These are phyloP conservation scores for Dipodomys ordii DNA, from an alignment of 2,113 vertebrate genomes.

Conservation along the genomic window DNA sequence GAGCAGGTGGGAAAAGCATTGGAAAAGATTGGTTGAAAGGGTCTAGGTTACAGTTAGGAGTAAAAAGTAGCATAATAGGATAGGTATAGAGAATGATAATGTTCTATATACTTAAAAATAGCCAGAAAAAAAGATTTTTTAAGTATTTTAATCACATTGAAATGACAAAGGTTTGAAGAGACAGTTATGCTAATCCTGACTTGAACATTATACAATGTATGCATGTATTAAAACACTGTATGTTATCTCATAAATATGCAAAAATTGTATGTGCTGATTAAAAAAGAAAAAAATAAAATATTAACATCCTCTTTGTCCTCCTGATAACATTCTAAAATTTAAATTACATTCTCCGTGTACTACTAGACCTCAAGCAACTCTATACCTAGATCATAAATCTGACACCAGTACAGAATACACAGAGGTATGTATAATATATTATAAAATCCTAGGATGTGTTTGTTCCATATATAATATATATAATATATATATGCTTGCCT, in stretches of 20 bases:
- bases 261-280: neutral
- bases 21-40: neutral
- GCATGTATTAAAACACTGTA: neutral
- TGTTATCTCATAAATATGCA: neutral
- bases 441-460: conserved; percentile 15
- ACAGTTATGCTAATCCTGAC: neutral
- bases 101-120: neutral
- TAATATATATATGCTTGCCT: neutral
- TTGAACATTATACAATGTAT: neutral
- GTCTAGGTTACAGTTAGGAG: neutral
- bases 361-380: neutral
- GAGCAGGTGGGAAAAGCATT: neutral
- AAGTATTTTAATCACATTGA: neutral
- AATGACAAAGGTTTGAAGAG: neutral
- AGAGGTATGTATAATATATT: neutral
- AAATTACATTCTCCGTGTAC: neutral
- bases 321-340: neutral
- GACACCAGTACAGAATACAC: neutral
- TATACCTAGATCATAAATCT: neutral
- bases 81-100: neutral
- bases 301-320: neutral
- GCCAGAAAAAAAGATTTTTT: neutral
- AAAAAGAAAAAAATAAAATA: neutral
- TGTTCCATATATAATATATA: neutral
- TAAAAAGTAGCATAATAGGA: neutral